Conservation (phyloP, 2,797 vertebrate species). For the Hyperoplus lanceolatus region DNA sequence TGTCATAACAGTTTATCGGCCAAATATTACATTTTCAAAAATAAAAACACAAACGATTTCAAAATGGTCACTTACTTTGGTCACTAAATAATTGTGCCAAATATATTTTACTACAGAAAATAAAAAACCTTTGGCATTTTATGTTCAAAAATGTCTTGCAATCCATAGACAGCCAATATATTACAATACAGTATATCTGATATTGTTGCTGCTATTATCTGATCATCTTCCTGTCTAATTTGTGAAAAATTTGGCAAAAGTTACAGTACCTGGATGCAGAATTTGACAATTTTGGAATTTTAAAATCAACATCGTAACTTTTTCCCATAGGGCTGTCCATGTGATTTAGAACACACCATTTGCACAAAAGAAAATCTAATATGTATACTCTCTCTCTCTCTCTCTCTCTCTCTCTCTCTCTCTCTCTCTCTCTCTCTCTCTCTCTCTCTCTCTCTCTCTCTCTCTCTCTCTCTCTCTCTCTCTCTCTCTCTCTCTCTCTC, state of each 20-base stretch:
- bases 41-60: conserved; percentile 1
- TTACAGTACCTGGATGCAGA: neutral
- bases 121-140: conserved; percentile 17
- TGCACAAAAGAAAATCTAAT: neutral
- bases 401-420: too few relatives aligned
- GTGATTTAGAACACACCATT: neutral
- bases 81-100: neutral
- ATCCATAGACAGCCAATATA: neutral
- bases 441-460: too few relatives aligned
- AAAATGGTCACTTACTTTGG: conserved; percentile 9
- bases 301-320: neutral
- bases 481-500: too few relatives aligned
- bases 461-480: too few relatives aligned
- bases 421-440: too few relatives aligned
- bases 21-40: neutral
- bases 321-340: conserved; percentile 33
- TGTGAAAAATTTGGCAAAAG: neutral
- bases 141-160: neutral
- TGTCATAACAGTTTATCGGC: neutral
- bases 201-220: neutral
- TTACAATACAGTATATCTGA: neutral
- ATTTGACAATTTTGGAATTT: neutral
- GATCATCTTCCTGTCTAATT: neutral
- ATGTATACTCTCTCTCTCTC: neutral
- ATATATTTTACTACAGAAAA: neutral